phyloP scores from a whole-genome alignment of 2,113 vertebrate species.

The Tragulus kanchil region DNA sequence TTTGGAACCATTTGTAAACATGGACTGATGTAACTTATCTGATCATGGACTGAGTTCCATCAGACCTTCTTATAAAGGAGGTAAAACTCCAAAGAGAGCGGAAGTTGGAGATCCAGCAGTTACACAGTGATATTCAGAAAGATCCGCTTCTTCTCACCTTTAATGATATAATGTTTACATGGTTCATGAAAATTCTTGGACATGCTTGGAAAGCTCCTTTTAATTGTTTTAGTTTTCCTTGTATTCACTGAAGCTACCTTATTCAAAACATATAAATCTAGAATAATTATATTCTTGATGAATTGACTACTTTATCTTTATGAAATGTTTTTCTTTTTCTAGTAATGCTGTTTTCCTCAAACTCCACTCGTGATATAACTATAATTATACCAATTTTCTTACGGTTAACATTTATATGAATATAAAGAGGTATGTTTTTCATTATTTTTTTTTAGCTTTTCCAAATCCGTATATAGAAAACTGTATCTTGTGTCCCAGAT shows the following conservation, averaged over 20 bases:
- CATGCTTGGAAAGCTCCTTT: background rate
- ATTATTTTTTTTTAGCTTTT: background rate
- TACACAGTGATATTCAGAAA: background rate
- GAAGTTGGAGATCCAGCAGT: background rate
- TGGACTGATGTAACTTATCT: background rate
- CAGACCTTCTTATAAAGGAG: background rate
- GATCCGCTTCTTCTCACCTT: background rate
- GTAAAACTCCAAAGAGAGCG: background rate
- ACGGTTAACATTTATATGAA: background rate
- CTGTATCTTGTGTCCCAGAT: background rate
- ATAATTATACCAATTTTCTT: background rate
- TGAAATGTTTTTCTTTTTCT: background rate
- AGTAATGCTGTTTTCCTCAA: background rate
- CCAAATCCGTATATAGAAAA: background rate
- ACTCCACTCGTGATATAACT: background rate
- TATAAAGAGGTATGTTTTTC: background rate
- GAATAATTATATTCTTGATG: background rate
- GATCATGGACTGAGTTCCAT: background rate
- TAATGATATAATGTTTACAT: background rate
- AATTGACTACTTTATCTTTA: background rate
- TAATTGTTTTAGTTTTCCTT: background rate
- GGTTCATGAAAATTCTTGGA: background rate
- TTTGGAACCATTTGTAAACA: background rate
- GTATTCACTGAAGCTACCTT: background rate
- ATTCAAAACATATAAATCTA: background rate